Conservation (phyloP, 1,140 invertebrate species). For the Sminthurides bifidus region DNA sequence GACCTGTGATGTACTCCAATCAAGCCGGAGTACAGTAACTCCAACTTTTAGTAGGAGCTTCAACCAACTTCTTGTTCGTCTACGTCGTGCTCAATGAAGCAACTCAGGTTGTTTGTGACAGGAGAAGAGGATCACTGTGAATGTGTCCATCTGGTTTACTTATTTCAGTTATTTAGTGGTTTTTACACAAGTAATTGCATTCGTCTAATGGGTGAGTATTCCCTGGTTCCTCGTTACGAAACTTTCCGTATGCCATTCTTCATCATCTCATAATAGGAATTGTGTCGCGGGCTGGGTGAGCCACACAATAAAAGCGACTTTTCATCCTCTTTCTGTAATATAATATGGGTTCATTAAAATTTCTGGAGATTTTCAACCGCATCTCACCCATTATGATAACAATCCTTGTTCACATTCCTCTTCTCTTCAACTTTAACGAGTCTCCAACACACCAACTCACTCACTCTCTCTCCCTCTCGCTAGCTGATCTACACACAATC, state of each 20-base stretch:
- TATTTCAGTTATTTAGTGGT: neutral
- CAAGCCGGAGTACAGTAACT: too few relatives aligned
- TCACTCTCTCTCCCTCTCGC: neutral
- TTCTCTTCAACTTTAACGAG: too few relatives aligned
- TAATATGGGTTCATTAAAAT: constrained; percentile 8
- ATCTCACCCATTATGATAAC: neutral
- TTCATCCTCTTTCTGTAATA: constrained; percentile 6
- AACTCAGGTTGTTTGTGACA: neutral
- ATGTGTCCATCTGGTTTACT: neutral
- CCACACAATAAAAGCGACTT: too few relatives aligned
- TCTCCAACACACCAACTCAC: neutral
- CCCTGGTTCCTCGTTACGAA: neutral
- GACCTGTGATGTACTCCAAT: too few relatives aligned
- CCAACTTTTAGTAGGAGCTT: too few relatives aligned
- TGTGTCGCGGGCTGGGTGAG: too few relatives aligned
- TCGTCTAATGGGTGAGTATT: neutral
- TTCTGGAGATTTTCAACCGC: neutral
- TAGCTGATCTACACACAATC: neutral
- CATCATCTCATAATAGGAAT: too few relatives aligned
- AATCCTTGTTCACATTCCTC: too few relatives aligned
- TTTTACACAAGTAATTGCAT: too few relatives aligned
- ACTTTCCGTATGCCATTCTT: too few relatives aligned
- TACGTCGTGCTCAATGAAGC: too few relatives aligned
- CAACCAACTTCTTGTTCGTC: too few relatives aligned
- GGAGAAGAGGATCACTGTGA: neutral